Conservation (phyloP, 2,888 invertebrate genomes). For the Tetragonisca angustula region DNA sequence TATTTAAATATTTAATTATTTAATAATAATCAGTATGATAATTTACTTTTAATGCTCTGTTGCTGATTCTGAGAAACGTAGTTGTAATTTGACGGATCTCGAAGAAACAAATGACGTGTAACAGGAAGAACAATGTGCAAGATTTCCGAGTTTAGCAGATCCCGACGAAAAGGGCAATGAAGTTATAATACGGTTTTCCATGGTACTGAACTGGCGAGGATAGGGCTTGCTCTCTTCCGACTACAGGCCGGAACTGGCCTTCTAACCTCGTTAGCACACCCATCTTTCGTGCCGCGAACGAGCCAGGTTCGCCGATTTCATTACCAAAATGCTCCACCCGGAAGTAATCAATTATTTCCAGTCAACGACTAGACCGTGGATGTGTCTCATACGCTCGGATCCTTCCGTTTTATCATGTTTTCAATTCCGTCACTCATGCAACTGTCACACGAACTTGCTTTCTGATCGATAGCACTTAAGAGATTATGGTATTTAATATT, state of each 20-base stretch:
- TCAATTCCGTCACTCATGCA: background rate
- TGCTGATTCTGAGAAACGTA: too few relatives aligned
- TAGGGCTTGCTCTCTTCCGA: constrained; percentile 49
- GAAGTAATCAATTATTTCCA: constrained; percentile 75
- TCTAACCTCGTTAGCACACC: constrained; percentile 72
- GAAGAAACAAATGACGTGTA: background rate
- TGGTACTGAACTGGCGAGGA: constrained; percentile 53
- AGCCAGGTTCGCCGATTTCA: constrained; percentile 71
- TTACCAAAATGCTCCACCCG: constrained; percentile 71
- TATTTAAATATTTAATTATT: background rate
- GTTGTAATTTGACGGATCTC: background rate
- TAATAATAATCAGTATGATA: background rate
- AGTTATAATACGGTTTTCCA: constrained; percentile 69
- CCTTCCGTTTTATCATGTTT: constrained; percentile 8
- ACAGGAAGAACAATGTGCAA: constrained; percentile 27
- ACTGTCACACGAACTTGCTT: background rate
- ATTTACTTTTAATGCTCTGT: background rate
- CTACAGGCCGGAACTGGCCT: constrained; percentile 58
- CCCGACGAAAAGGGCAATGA: constrained; percentile 60
- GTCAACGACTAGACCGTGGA: constrained; percentile 57
- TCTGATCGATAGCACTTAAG: constrained; percentile 2
- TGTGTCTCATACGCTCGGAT: constrained; percentile 29
- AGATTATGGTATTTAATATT: constrained; percentile 10
- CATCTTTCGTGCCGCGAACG: constrained; percentile 65
- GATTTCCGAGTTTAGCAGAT: constrained; percentile 55